Base-by-base conservation (phyloP, 2,888 invertebrate genomes). In the Cephus spinipes region DNA sequence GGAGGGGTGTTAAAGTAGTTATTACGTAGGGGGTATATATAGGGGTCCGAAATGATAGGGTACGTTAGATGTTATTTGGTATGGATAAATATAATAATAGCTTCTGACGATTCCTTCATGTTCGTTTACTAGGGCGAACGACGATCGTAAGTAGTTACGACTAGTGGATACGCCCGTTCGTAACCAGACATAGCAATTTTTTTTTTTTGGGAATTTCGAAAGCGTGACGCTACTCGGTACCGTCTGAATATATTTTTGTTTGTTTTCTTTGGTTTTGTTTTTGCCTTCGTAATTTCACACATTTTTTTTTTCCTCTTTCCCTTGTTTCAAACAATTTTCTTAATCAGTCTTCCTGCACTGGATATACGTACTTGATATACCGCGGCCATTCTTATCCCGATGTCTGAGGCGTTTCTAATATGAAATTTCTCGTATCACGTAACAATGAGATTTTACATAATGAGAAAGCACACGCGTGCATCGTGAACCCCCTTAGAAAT, bases 401-500 rank as follows among this genome's bases (percentile, higher is more conserved):
- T 23, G 40, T 23, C 23, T 36, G 68, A n/a, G 71, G 32, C 68
- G 31, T 77, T 74, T 77, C 34, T 74, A 77, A n/a, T 73, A 74
- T 32, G 68, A 74, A 77, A 74, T 77, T 77, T 77, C 77, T 73
- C 73, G 34, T 12, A 34, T 69, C 68, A 74, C 69, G 77, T 74
- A 77, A 77, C 73, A 77, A 74, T 68, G 68, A 35, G 31, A 77
- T 77, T 74, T 77, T 77, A 73, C 73, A 68, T 68, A 73, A 77
- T 73, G 71, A 71, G 71, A 32, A 71, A 71, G 40, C 40, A 55
- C 71, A 32, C 71, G 71, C 71, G 31, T 71, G 71, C 71, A 12
- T 71, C 23, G 40, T 55, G 15, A 55, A 40, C 40, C 40, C 40
- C 40, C 40, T 55, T 55, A 55, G 40, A 55, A 55, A 55, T 55